Evolutionary conservation across 1,140 invertebrate genomes (phyloP).

Genomic region (Copidosoma floridanum): DNA sequence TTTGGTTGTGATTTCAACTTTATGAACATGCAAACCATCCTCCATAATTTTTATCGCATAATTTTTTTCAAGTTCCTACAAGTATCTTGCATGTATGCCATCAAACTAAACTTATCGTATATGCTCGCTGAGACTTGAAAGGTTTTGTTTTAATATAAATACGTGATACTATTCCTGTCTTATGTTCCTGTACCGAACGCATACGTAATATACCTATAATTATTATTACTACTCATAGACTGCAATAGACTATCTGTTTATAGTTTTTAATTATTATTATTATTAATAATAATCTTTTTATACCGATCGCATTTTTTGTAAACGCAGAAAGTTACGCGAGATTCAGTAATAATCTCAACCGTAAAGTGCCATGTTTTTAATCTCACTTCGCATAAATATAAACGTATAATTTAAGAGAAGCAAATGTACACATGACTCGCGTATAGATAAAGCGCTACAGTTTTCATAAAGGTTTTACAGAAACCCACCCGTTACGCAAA

Average conservation of each 20-base stretch:
- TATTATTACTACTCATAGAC: conserved; percentile 16
- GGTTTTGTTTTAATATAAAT: neutral
- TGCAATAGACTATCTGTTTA: conserved; percentile 19
- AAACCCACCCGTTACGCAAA: neutral
- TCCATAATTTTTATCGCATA: neutral
- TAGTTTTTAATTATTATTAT: conserved; percentile 16
- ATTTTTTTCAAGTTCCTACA: conserved; percentile 21
- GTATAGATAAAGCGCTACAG: conserved; percentile 14
- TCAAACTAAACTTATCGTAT: neutral
- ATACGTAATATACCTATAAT: no score
- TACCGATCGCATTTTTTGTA: neutral
- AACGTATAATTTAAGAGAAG: conserved; percentile 1
- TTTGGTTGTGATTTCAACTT: no score
- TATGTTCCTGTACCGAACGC: conserved; percentile 22
- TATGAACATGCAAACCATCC: conserved; percentile 3
- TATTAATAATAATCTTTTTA: neutral
- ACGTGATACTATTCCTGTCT: conserved; percentile 20
- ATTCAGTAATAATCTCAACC: no score
- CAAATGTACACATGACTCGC: conserved; percentile 13
- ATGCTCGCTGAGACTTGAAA: neutral
- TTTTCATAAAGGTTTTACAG: conserved; percentile 25
- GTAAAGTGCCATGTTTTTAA: conserved; percentile 23
- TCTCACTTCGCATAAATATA: conserved; percentile 10
- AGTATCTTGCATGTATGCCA: neutral
- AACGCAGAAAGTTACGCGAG: conserved; percentile 12